Percentiles rank a stretch among this genome's conserved stretches.
These are phyloP conservation scores for Pogonomyrmex californicus DNA, from an alignment of 1,140 invertebrate genomes.

Conservation along the genomic window DNA sequence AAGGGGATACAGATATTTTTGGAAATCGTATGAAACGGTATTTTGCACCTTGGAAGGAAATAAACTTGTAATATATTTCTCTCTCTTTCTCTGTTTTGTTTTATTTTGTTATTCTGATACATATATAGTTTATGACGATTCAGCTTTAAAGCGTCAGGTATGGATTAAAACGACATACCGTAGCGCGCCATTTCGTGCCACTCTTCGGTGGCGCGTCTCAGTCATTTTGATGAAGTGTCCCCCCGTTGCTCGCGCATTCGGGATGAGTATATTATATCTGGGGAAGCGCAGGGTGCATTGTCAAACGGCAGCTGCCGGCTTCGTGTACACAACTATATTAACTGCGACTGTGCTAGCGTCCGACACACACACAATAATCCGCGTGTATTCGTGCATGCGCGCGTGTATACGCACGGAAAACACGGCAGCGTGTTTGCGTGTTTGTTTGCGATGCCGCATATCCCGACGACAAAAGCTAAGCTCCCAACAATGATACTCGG, in stretches of 20 bases:
- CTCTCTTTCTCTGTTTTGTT: not conserved
- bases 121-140: not conserved
- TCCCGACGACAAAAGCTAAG: constrained; percentile 82
- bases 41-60: too few relatives aligned
- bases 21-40: not conserved
- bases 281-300: constrained; percentile 81
- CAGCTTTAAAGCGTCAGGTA: constrained; percentile 49
- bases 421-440: constrained; percentile 74
- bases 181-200: constrained; percentile 31
- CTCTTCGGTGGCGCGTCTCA: constrained; percentile 73
- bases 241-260: constrained; percentile 63
- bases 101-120: not conserved
- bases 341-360: constrained; percentile 70
- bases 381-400: not conserved
- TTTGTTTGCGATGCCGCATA: constrained; percentile 84
- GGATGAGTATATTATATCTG: constrained; percentile 84
- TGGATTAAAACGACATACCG: constrained; percentile 65
- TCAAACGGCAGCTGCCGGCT: constrained; percentile 83
- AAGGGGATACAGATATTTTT: not conserved
- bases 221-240: constrained; percentile 85
- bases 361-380: constrained; percentile 53
- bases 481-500: constrained; percentile 83
- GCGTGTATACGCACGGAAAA: not conserved
- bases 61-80: not conserved
- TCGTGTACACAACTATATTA: constrained; percentile 84